Percentiles rank a stretch among this genome's conserved stretches.
These are phyloP conservation scores for Yponomeuta malinellus DNA, from an alignment of 2,888 invertebrate species.

Conservation along the genomic window DNA sequence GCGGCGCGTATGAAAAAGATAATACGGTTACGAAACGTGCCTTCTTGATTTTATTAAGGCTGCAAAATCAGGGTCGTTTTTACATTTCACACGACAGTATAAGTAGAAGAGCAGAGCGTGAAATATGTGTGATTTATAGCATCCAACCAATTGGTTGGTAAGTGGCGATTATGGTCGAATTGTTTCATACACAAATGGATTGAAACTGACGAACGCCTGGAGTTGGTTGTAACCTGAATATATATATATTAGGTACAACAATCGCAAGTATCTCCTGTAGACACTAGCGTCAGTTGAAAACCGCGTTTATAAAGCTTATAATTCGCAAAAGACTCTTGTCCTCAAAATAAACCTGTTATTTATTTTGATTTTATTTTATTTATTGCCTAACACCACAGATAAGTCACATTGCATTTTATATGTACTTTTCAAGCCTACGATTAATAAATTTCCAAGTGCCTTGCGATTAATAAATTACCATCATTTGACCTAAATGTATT, in stretches of 20 bases:
- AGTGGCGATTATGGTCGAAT: not conserved
- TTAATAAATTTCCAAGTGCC: too few species aligned
- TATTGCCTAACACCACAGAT: too few species aligned
- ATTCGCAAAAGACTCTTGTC: too few species aligned
- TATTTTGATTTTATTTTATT: too few species aligned
- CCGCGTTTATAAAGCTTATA: too few species aligned
- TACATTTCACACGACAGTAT: slow-evolving; percentile 1
- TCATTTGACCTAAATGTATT: too few species aligned
- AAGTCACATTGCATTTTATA: too few species aligned
- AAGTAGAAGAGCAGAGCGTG: not conserved
- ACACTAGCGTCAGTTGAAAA: too few species aligned
- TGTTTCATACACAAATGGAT: not conserved
- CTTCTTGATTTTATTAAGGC: not conserved
- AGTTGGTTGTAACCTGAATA: not conserved
- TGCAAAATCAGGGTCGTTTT: not conserved
- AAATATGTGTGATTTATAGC: slow-evolving; percentile 8
- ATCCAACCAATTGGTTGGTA: not conserved
- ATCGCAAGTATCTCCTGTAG: too few species aligned
- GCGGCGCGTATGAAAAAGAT: not conserved
- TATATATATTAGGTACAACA: too few species aligned
- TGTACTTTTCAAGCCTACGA: not conserved
- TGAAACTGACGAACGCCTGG: not conserved
- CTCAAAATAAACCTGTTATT: too few species aligned
- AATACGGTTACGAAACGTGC: not conserved
- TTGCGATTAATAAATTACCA: too few species aligned